phyloP scores from a whole-genome alignment of 64 coral and sea anemone species.

The Porites australiensis region DNA sequence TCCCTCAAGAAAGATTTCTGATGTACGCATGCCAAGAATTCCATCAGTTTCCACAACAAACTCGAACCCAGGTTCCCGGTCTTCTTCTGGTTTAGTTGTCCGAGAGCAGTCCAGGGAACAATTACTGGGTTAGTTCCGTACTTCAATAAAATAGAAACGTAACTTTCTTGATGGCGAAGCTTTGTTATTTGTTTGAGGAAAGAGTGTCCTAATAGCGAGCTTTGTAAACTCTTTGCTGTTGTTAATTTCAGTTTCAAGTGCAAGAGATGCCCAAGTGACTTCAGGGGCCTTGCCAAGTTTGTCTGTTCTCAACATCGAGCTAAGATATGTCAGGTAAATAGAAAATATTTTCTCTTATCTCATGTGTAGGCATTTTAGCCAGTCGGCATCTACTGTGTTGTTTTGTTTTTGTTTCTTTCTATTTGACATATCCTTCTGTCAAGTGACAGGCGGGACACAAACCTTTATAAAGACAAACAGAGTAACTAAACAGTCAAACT shows the following conservation, averaged over 20 bases:
- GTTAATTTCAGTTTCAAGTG: not conserved
- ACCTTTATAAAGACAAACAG: no score
- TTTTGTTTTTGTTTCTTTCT: no score
- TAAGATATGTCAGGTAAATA: conserved; percentile 47
- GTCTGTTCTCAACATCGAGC: conserved; percentile 60
- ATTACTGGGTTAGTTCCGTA: not conserved
- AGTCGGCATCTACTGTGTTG: no score
- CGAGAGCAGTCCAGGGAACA: not conserved
- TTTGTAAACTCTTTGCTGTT: not conserved
- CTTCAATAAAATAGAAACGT: not conserved
- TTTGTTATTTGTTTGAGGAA: no score
- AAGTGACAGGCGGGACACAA: no score
- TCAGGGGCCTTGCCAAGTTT: conserved; percentile 38
- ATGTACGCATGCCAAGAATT: conserved; percentile 3
- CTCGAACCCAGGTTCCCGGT: not conserved
- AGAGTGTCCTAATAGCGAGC: no score
- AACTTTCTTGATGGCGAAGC: no score
- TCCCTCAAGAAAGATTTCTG: conserved; percentile 19
- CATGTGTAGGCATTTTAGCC: no score
- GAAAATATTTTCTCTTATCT: not conserved
- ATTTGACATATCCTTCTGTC: no score
- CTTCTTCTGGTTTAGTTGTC: not conserved
- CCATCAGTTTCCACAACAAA: not conserved
- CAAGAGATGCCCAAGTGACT: not conserved
- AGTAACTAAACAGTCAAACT: no score